Evolutionary conservation across 1,140 invertebrate species (phyloP).

Genomic region (Tenebrio molitor): DNA sequence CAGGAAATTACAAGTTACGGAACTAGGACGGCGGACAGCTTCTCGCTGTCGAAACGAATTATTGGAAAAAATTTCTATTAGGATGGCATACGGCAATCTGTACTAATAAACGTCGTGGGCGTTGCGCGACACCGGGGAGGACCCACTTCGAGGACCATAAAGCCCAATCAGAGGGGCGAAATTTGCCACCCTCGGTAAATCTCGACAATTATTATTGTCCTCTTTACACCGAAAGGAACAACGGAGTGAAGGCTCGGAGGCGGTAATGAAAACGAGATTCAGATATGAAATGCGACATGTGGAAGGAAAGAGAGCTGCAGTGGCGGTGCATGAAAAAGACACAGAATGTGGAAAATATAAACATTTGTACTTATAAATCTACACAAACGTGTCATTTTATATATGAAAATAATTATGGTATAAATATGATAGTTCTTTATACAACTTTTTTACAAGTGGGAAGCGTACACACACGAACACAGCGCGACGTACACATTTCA

Average conservation of each 20-base stretch:
- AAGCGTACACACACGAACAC: no score
- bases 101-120: conserved; percentile 25
- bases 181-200: neutral
- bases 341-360: no score
- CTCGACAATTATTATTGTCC: neutral
- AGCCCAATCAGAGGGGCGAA: conserved; percentile 2
- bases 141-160: neutral
- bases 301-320: no score
- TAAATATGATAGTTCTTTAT: no score
- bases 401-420: no score
- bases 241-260: no score
- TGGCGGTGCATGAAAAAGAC: no score
- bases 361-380: no score
- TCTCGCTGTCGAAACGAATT: conserved; percentile 42
- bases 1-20: conserved; percentile 45
- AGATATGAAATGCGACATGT: no score
- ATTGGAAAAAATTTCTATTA: conserved; percentile 46
- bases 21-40: conserved; percentile 37
- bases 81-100: conserved; percentile 30
- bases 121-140: neutral
- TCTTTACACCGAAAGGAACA: neutral
- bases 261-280: no score
- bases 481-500: no score
- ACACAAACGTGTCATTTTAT: neutral
- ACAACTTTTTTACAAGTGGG: no score